Base-by-base conservation (phyloP, 2,888 invertebrate genomes). In the Hirtodrosophila trivittata region DNA sequence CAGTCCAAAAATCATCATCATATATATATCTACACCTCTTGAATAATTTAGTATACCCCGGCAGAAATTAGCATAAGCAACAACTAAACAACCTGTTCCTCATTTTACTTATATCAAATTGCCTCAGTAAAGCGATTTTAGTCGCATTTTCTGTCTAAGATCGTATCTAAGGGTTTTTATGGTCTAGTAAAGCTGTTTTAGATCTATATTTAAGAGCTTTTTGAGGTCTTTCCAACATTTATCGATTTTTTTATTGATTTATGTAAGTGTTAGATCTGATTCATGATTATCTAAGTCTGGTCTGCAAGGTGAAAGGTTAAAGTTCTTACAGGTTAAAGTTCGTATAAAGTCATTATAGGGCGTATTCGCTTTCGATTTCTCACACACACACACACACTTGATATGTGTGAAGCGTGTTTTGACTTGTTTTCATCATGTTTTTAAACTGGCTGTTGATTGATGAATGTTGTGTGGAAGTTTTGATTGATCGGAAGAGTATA, bases 401-500 rank as follows among this genome's bases (percentile, higher is more conserved):
- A 39, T 14, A 37, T 21, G 18, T 21, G 18, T 21, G 18, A 3
- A 21, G 18, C 4, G 12, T 5, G 25, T 57, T 38, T 60, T 42
- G 54, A 51, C 26, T 58, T 56, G 66, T 55, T 66, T 35, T 59
- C 63, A 54, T 47, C 58, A 41, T 41, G 39, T 47, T 41, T 58
- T 43, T 71, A 35, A 74, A 14, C 51, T 18, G 60, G 50, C 43
- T 3, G 47, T 50, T 71, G 71, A 71, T 71, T 62, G 62, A 73
- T 75, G 75, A 66, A 14, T 68, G 66, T 13, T 60, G 67, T 41
- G 50, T 45, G 38, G 51, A 41, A 49, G 43, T 38, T 62, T 58
- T 77, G 86, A 82, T 78, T 78, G 70, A 81, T 85, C 42, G 66
- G 42, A 68, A 32, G 66, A 46, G 7, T 66, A 78, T 57, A 66